Conservation (phyloP, 1,140 invertebrate genomes). For the Apocrypta bakeri region DNA sequence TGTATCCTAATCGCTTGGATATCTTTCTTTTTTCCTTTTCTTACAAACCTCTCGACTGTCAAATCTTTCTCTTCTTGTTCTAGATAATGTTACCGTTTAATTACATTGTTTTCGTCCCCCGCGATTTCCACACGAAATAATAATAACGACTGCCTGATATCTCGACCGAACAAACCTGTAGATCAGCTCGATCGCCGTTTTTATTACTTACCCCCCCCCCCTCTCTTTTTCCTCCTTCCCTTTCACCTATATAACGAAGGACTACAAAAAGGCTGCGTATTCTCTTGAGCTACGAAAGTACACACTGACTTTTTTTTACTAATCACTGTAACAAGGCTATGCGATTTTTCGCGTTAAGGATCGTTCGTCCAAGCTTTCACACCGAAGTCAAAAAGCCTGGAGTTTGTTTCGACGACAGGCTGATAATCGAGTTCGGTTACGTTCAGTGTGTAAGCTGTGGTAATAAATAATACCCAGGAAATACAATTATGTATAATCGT, state of each 20-base stretch:
- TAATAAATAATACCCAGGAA: constrained; percentile 31
- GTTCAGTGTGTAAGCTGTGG: constrained; percentile 21
- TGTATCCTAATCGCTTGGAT: not conserved
- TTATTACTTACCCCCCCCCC: constrained; percentile 3
- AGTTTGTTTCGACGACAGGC: not conserved
- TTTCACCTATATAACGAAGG: constrained; percentile 1
- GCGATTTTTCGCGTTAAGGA: constrained; percentile 7
- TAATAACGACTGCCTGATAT: constrained; percentile 8
- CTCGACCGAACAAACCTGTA: constrained; percentile 21
- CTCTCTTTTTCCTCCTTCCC: not conserved
- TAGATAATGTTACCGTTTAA: not conserved
- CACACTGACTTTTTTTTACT: constrained; percentile 18
- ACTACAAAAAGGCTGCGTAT: not conserved
- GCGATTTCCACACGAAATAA: not conserved
- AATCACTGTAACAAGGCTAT: constrained; percentile 1
- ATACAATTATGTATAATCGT: constrained; percentile 43
- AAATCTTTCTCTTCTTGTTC: constrained; percentile 8
- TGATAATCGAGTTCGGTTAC: constrained; percentile 29
- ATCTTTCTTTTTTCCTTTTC: not conserved
- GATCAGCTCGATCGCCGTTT: not conserved
- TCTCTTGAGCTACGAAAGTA: not conserved
- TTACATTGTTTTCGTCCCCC: no score
- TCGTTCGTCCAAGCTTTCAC: not conserved
- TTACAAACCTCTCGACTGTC: not conserved
- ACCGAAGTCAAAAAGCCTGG: not conserved